Evolutionary conservation across 2,888 invertebrate genomes (phyloP).

Genomic region (Achlya flavicornis): DNA sequence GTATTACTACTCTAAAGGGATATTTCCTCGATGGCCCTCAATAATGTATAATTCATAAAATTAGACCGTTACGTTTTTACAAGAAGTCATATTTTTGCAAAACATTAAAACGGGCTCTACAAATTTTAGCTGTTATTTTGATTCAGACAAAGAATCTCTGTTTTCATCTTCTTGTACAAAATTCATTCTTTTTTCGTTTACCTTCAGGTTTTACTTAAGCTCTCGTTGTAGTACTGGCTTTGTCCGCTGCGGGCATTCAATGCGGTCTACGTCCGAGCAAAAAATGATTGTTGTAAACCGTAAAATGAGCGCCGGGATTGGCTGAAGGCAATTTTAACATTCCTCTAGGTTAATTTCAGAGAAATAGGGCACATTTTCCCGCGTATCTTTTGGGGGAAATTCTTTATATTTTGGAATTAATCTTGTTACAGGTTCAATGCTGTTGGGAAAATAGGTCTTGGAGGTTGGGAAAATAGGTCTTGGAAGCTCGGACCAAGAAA

Average conservation of each 20-base stretch:
- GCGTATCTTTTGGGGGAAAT: background rate
- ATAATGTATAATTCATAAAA: too few species aligned
- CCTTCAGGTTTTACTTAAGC: background rate
- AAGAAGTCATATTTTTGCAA: too few species aligned
- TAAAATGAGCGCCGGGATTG: constrained; percentile 29
- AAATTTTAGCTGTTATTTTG: too few species aligned
- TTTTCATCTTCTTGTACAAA: background rate
- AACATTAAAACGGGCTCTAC: too few species aligned
- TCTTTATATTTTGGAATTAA: background rate
- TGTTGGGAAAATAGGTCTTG: background rate
- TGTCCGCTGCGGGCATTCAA: constrained; percentile 20
- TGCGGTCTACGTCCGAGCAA: constrained; percentile 28
- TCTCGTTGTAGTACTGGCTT: constrained; percentile 14
- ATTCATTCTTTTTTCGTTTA: background rate
- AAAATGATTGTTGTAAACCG: constrained; percentile 35
- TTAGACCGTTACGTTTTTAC: too few species aligned
- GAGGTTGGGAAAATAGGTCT: too few species aligned
- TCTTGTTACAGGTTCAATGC: background rate
- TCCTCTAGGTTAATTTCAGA: background rate
- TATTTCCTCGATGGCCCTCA: too few species aligned
- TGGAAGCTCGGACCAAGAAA: too few species aligned
- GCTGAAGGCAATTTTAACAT: constrained; percentile 24
- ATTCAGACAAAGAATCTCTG: background rate
- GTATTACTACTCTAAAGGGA: too few species aligned
- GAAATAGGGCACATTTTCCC: constrained; percentile 2